phyloP scores from a whole-genome alignment of 2,113 vertebrate genomes.

The Castor canadensis region DNA sequence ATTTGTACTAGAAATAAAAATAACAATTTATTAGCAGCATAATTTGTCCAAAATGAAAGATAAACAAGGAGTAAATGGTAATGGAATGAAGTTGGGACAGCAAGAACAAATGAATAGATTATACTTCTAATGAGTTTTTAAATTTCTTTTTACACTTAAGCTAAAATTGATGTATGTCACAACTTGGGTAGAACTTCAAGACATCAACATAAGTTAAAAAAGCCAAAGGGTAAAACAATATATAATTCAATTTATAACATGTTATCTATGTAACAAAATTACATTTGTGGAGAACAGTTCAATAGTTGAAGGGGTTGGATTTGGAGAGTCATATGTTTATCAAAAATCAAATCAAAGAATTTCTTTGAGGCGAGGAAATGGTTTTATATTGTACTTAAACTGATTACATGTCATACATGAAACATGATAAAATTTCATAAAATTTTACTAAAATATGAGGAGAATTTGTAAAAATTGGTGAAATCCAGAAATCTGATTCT shows the following conservation, averaged over 20 bases:
- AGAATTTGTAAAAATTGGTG: neutral
- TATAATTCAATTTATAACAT: neutral
- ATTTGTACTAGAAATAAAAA: neutral
- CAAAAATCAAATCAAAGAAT: neutral
- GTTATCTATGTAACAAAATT: neutral
- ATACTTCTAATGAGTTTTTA: neutral
- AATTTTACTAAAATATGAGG: neutral
- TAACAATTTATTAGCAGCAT: neutral
- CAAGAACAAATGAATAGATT: neutral
- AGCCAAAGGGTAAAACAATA: neutral
- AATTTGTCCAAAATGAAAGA: neutral
- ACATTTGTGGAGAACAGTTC: too few species aligned
- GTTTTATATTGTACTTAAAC: neutral
- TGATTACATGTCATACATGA: neutral
- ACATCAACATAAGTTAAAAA: neutral
- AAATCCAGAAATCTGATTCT: neutral
- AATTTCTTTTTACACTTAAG: neutral
- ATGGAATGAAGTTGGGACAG: neutral
- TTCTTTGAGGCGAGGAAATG: neutral
- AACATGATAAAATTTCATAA: neutral
- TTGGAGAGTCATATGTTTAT: neutral
- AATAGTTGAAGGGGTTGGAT: neutral
- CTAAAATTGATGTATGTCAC: neutral
- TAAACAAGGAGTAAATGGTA: neutral
- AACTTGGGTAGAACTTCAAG: neutral